Base-by-base conservation (phyloP, 2,888 invertebrate species). In the Psylliodes chrysocephalus region DNA sequence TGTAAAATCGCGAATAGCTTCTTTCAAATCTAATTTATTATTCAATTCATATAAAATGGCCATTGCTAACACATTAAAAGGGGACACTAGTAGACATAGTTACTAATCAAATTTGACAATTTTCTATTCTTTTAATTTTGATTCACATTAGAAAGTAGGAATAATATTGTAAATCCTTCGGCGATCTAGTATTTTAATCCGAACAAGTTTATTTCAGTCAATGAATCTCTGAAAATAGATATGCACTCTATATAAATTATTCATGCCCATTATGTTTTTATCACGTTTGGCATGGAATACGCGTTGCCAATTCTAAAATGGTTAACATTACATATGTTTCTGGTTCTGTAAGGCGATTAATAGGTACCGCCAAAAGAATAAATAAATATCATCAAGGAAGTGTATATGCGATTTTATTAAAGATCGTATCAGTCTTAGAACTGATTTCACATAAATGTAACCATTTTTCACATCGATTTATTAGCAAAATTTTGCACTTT, bases 201-300 rank as follows among this genome's bases (percentile, higher is more conserved):
- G 4, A 1, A 18, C 10, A n/a, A n/a, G 12, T 42, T 42, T 18
- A 42, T 42, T 42, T 42, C 10, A 42, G 42, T 42, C 42, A 42
- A 42, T 42, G 42, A 42, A 42, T 42, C 17, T 18, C 42, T 42
- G 8, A 42, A 42, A 42, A 42, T 42, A 42, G 42, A 8, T 42
- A 8, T 42, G 8, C 42, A 18, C 42, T 42, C 42, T 1, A 42
- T 42, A 65, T 65, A 40, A 61, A 65, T 65, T 61, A 65, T 65
- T 65, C 65, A 65, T 61, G 61, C 61, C 10, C 53, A 49, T 61
- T 57, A 44, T 56, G 57, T 57, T 65, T 57, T 65, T 61, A 42
- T 59, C 65, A 59, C 61, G 65, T 49, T 61, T 47, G 42, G 25
- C 22, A 40, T 53, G 54, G 35, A 40, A 40, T 35, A 63, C 35